Base-by-base conservation (phyloP, 2,113 vertebrate species). In the Gopherus evgoodei region DNA sequence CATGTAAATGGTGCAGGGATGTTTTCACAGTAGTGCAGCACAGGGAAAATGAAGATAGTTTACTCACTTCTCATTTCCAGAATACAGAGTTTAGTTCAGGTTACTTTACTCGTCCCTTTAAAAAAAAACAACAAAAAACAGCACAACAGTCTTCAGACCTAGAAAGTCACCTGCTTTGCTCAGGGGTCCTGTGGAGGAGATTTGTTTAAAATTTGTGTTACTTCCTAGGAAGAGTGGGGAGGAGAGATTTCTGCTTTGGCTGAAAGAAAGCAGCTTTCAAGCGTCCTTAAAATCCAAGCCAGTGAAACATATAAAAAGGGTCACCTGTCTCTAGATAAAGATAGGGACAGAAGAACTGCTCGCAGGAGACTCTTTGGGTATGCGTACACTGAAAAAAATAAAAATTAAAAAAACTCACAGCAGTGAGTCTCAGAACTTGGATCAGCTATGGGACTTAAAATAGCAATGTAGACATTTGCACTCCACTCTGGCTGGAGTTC, bases 321-420 rank as follows among this genome's bases (percentile, higher is more conserved):
- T 47, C 75, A 47, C 25, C 35, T 2, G 84, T 6, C 6, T 78
- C 86, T 57, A 86, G 42, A 87, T 91, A 93, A 91, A 92, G 90
- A 3, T 27, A 27, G 11, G 42, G 2, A 75, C n/a, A 44, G 92
- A 95, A 92, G 52, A 95, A 81, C 8, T 0, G 0, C 89, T 88
- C 96, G 91, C 94, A 93, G 92, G 53, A 85, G 83, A 86, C 16
- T 2, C 94, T 72, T 38, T 2, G 35, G 19, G n/a, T 72, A 72
- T 22, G n/a, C n/a, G 2, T 11, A 38, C n/a, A 72, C 16, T 72
- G 65, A 21, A 38, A 38, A 72, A 38, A 19, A 11, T 8, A 59
- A 65, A 13, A 62, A 35, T 6, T 6, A 12, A 62, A 62, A 62
- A 62, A 31, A 6, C 11, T 12, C 7, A 4, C 35, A 19, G 35